phyloP scores from a whole-genome alignment of 2,113 vertebrate species.

The Ophiodon elongatus region DNA sequence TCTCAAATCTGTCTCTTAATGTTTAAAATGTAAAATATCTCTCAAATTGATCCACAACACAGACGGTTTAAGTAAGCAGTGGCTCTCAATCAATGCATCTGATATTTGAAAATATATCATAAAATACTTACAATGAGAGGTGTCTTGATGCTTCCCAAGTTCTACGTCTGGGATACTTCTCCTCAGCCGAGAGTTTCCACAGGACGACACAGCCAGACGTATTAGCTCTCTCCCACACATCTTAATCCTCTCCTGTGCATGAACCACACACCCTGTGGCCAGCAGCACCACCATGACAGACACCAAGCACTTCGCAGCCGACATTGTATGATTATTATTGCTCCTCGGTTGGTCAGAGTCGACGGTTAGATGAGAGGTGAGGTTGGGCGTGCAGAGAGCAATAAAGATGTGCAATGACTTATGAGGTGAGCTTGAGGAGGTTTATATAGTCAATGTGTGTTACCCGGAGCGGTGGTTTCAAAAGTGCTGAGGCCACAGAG shows the following conservation, averaged over 20 bases:
- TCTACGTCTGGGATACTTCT: conserved; percentile 58
- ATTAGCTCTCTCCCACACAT: conserved; percentile 83
- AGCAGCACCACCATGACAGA: conserved; percentile 62
- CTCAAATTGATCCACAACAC: background rate
- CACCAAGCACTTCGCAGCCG: conserved; percentile 54
- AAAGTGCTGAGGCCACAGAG: conserved; percentile 41
- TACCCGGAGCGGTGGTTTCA: background rate
- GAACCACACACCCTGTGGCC: conserved; percentile 35
- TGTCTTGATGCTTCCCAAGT: conserved; percentile 18
- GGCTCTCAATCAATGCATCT: background rate
- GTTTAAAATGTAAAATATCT: background rate
- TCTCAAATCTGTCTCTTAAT: background rate
- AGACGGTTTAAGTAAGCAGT: background rate
- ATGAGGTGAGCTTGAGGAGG: conserved; percentile 15
- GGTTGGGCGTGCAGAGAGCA: background rate
- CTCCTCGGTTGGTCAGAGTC: background rate
- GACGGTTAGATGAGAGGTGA: background rate
- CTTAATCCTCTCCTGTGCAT: conserved; percentile 77
- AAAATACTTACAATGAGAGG: conserved; percentile 62
- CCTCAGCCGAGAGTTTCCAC: conserved; percentile 78
- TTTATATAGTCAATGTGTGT: conserved; percentile 72
- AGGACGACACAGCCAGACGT: conserved; percentile 78
- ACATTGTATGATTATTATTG: conserved; percentile 58
- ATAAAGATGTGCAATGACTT: conserved; percentile 1
- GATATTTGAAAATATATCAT: no score